Evolutionary conservation across 2,888 invertebrate genomes (phyloP), one percentile per base, ranked within the genome.

Genomic region (Drosophila fulvimacula): DNA sequence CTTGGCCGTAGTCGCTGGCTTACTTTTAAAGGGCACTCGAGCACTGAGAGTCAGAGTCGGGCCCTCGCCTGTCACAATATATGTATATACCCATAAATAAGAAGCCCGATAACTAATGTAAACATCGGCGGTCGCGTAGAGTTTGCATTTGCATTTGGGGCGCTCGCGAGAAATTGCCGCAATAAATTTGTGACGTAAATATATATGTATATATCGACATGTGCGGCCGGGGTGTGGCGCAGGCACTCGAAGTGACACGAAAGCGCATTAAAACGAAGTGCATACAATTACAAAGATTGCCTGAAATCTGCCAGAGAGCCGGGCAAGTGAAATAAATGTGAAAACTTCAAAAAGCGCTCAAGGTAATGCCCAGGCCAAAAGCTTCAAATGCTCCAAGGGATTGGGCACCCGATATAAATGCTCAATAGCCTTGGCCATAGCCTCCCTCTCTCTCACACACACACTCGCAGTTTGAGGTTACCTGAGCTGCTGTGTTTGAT

Each of bases 211-310:
- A 89, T 88, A 82, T 89, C 72, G 89, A 84, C 79, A 64, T 69
- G 69, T 62, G 56, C 59, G 55, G 27, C 17, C 48, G 46, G 51
- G 34, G 62, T n/a, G 66, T 34, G 39, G 48, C 49, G 13, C 32
- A 39, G 39, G 59, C 36, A 51, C 51, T 63, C 66, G 56, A 76
- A 73, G 73, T 85, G 90, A 84, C 86, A 82, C 75, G 88, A 70
- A 66, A 72, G 75, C 77, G 87, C 87, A 89, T 88, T 89, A 88
- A 84, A 82, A 62, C 76, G 55, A 75, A 86, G 81, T 86, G 85
- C 90, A 90, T 86, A 88, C 85, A 86, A 86, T 89, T 86, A 89
- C 85, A 88, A 81, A 76, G 84, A 86, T 81, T 89, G 89, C 87
- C 79, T 67, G 71, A 81, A 82, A 76, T 71, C 68, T 70, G 82